These are phyloP conservation scores for Drosophila subsilvestris DNA, from an alignment of 2,888 invertebrate species.

Conservation along the genomic window DNA sequence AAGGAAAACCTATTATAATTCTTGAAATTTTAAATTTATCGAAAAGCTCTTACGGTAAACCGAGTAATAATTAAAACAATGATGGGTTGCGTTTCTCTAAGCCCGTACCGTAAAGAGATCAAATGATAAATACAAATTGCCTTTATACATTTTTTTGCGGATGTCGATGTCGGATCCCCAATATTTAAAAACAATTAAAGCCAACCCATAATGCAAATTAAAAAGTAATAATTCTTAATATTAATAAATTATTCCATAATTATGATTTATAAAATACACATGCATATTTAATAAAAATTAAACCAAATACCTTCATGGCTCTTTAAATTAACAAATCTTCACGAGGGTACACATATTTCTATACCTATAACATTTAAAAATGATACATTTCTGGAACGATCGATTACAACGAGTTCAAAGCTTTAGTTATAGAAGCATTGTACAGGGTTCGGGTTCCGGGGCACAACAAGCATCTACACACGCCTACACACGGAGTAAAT, in stretches of 20 bases:
- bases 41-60: conserved; percentile 27
- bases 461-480: too few species aligned
- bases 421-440: too few species aligned
- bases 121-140: conserved; percentile 36
- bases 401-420: too few species aligned
- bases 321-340: too few species aligned
- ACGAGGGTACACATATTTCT: too few species aligned
- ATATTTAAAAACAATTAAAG: conserved; percentile 50
- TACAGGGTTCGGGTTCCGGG: too few species aligned
- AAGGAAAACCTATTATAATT: conserved; percentile 28
- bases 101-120: conserved; percentile 10
- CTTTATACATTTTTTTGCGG: conserved; percentile 54
- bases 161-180: conserved; percentile 52
- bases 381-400: too few species aligned
- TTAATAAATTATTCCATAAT: conserved; percentile 56
- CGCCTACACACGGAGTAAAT: too few species aligned
- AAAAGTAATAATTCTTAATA: conserved; percentile 56
- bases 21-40: conserved; percentile 34
- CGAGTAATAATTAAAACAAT: not conserved
- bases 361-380: too few species aligned
- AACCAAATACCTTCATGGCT: conserved; percentile 37
- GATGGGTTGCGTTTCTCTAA: conserved; percentile 9
- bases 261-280: conserved; percentile 61
- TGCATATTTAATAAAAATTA: conserved; percentile 63
- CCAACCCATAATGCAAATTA: conserved; percentile 38